Conservation (phyloP, 2,888 invertebrate species). For the Lampropteryx suffumata region DNA sequence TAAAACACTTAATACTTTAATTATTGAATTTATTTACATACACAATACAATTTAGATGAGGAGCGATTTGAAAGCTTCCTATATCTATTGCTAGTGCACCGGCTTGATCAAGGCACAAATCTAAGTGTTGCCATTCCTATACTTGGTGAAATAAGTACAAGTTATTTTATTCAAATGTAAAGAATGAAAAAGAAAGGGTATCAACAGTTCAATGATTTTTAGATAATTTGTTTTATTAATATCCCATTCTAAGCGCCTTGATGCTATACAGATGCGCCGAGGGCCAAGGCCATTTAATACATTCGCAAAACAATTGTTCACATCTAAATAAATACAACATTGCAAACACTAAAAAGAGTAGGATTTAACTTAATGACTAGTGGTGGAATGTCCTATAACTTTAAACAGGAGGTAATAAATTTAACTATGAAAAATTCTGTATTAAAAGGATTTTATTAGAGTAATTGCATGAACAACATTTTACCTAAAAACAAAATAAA, state of each 20-base stretch:
- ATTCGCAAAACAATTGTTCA: neutral
- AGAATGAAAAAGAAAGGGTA: too few species aligned
- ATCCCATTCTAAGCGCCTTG: neutral
- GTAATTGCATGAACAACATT: constrained; percentile 2
- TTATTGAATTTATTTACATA: constrained; percentile 72
- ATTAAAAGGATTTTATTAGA: neutral
- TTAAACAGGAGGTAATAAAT: constrained; percentile 14
- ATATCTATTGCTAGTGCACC: constrained; percentile 55
- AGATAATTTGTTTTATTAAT: neutral
- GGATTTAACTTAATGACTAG: constrained; percentile 27
- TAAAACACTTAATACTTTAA: constrained; percentile 40
- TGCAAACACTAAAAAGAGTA: constrained; percentile 15
- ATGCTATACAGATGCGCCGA: neutral
- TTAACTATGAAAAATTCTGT: neutral
- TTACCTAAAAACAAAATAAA: constrained; percentile 8
- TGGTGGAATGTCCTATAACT: constrained; percentile 25
- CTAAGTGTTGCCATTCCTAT: constrained; percentile 32
- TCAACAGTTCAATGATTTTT: too few species aligned
- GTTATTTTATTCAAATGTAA: neutral
- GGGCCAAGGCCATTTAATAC: neutral
- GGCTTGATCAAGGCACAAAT: constrained; percentile 57
- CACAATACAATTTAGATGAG: constrained; percentile 59
- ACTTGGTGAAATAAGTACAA: constrained; percentile 2
- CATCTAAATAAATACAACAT: constrained; percentile 14
- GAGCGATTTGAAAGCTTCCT: constrained; percentile 62